Evolutionary conservation across 2,888 invertebrate genomes (phyloP), one percentile per base, ranked within the genome.

Genomic region (Corbicula japonica): DNA sequence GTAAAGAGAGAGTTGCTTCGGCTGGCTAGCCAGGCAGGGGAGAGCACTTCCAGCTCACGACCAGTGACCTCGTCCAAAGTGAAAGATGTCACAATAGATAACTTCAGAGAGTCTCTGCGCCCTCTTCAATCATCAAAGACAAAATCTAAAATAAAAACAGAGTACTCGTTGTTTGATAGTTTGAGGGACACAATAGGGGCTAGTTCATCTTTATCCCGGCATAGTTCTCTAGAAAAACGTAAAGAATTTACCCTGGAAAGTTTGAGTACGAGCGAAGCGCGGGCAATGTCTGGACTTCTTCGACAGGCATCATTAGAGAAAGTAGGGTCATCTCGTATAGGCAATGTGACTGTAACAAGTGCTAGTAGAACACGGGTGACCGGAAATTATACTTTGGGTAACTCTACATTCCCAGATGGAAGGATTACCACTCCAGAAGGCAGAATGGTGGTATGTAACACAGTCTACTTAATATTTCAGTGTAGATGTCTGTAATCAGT

Each of bases 271-370:
- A 89, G 89, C 66, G 92, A 93, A 80, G 92, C 92, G 6, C 86
- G 90, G 23, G 90, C 91, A n/a, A 90, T 92, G 89, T 92, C 92
- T 6, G 92, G 93, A 50, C 84, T 92, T 35, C 80, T 93, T 34
- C 86, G 91, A 1, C 92, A 92, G 68, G 92, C 92, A 12, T 92
- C 92, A 5, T 84, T 92, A 23, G 92, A 92, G 83, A 90, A 91
- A 79, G 89, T 92, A 32, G 92, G 92, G 32, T 90, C 92, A 38
- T 92, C 92, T 15, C 86, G 90, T 66, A 89, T 91, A 62, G 89
- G 89, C 58, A 90, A 87, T 83, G 88, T 91, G 58, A 90, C 92
- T 73, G 90, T 91, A 21, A 86, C 88, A 48, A 92, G 91, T 87
- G 90, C 91, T 76, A 91, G 88, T 84, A 91, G 92, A 81, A 90